Percentiles rank a stretch among this genome's conserved stretches.
Evolutionary conservation across 2,113 vertebrate species (phyloP).

Genomic region (Rousettus leschenaultii): DNA sequence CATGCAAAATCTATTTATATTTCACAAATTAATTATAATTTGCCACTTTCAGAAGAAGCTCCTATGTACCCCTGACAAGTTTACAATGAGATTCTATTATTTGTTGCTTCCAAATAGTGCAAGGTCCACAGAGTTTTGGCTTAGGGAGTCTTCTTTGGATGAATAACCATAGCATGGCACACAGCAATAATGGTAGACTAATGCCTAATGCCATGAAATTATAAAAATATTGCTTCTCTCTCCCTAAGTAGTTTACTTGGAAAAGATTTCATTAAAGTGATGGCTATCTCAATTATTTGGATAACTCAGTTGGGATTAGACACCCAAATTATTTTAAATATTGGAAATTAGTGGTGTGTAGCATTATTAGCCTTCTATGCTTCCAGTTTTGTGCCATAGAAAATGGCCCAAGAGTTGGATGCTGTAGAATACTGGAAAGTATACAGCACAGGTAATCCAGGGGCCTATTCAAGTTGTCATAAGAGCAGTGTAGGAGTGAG

Average conservation of each 20-base stretch:
- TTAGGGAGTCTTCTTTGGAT: not conserved
- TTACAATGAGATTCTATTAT: not conserved
- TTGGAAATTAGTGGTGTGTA: not conserved
- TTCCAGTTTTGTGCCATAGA: not conserved
- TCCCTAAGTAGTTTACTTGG: not conserved
- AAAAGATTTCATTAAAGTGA: not conserved
- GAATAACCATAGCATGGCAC: not conserved
- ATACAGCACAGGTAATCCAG: not conserved
- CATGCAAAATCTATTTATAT: not conserved
- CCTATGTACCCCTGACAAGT: not conserved
- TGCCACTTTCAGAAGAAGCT: not conserved
- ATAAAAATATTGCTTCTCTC: not conserved
- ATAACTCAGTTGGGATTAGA: not conserved
- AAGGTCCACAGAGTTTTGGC: not conserved
- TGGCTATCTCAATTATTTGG: not conserved
- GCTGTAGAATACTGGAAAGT: not conserved
- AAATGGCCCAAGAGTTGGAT: not conserved
- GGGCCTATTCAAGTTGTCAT: not conserved
- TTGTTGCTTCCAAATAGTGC: not conserved
- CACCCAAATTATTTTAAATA: not conserved
- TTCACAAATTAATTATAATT: conserved; percentile 16
- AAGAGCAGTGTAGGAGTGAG: not conserved
- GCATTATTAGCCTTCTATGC: not conserved
- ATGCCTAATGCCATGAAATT: not conserved
- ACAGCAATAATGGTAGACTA: not conserved